phyloP scores from a whole-genome alignment of 2,888 invertebrate species.

The Linnaemya vulpina region DNA sequence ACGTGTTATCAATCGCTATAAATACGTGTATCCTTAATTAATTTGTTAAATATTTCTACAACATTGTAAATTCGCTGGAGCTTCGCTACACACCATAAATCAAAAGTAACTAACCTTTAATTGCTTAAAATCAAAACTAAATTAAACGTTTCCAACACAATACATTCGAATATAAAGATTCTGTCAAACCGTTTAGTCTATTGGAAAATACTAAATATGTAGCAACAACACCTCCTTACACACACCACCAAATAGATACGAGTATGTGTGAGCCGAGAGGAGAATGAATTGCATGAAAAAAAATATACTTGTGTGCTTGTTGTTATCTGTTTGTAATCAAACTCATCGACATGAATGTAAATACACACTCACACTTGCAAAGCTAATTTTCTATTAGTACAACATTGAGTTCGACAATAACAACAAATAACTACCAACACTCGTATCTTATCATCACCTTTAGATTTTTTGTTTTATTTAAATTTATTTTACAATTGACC shows the following conservation, averaged over 20 bases:
- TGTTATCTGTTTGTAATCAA: slow-evolving; percentile 69
- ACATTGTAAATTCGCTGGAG: not conserved
- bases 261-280: slow-evolving; percentile 41
- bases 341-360: slow-evolving; percentile 64
- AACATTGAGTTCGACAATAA: slow-evolving; percentile 34
- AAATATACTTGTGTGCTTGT: slow-evolving; percentile 46
- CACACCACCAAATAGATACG: slow-evolving; percentile 34
- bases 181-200: slow-evolving; percentile 37
- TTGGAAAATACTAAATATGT: slow-evolving; percentile 14
- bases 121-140: slow-evolving; percentile 67
- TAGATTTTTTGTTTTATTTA: slow-evolving; percentile 30
- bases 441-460: slow-evolving; percentile 56
- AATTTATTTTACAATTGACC: slow-evolving; percentile 46
- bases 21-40: not conserved
- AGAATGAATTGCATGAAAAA: slow-evolving; percentile 28
- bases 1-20: too few species aligned
- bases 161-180: slow-evolving; percentile 70
- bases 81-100: not conserved
- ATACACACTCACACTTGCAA: slow-evolving; percentile 4
- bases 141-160: slow-evolving; percentile 61
- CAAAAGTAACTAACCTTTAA: slow-evolving; percentile 54
- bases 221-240: slow-evolving; percentile 62
- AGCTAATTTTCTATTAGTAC: slow-evolving; percentile 6
- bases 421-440: slow-evolving; percentile 43
- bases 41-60: not conserved